Percentiles rank a stretch among this genome's conserved stretches.
Evolutionary conservation across 1,140 invertebrate genomes (phyloP).

Genomic region (Brachionus rotundiformis): DNA sequence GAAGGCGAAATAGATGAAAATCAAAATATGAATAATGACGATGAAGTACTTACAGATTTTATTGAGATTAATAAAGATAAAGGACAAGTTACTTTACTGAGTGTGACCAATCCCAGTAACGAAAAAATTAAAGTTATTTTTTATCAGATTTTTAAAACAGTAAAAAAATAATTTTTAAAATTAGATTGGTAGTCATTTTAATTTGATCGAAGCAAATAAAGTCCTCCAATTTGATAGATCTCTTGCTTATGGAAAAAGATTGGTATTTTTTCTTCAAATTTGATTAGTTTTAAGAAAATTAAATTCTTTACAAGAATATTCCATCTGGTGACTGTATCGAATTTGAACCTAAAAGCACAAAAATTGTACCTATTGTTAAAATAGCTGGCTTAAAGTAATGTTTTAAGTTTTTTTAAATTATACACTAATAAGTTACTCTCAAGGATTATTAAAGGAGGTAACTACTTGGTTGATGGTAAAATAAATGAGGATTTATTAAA

Average conservation of each 20-base stretch:
- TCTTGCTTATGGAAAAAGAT: slow-evolving; percentile 60
- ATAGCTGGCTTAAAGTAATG: slow-evolving; percentile 59
- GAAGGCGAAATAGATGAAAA: slow-evolving; percentile 45
- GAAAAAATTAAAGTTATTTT: slow-evolving; percentile 54
- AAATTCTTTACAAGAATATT: slow-evolving; percentile 58
- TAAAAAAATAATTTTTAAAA: slow-evolving; percentile 16
- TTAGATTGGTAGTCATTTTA: slow-evolving; percentile 63
- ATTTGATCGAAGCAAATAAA: slow-evolving; percentile 63
- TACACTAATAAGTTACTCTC: background rate
- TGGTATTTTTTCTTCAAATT: too few relatives aligned
- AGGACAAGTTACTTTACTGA: slow-evolving; percentile 52
- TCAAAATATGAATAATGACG: slow-evolving; percentile 52
- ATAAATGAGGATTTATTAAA: slow-evolving; percentile 54
- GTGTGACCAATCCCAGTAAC: slow-evolving; percentile 55
- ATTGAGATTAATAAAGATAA: slow-evolving; percentile 55
- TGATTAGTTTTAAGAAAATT: too few relatives aligned
- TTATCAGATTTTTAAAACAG: too few relatives aligned
- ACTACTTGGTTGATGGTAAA: slow-evolving; percentile 60
- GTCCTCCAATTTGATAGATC: slow-evolving; percentile 60
- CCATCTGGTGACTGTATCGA: slow-evolving; percentile 61
- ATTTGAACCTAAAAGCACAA: slow-evolving; percentile 63
- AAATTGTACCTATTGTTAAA: slow-evolving; percentile 59
- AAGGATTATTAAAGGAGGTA: slow-evolving; percentile 61
- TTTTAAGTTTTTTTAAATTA: background rate
- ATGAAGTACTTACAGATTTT: slow-evolving; percentile 49